Conservation (phyloP, 2,888 invertebrate genomes). For the Zelleria hepariella region DNA sequence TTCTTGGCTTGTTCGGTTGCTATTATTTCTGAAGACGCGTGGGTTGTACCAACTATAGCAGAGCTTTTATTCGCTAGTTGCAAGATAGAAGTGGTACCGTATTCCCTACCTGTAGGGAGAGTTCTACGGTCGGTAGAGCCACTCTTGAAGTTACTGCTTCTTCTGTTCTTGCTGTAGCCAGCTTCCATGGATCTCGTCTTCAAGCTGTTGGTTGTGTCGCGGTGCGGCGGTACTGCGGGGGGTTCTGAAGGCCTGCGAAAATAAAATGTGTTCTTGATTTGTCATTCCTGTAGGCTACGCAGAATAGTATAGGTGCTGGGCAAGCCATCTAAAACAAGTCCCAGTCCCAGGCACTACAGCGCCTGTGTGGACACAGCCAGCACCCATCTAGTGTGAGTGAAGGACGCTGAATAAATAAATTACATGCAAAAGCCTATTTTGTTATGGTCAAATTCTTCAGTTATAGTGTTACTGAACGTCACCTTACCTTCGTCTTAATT, state of each 20-base stretch:
- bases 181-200: constrained; percentile 91
- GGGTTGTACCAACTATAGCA: too few relatives aligned
- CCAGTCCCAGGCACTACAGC: not conserved
- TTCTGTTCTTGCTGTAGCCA: constrained; percentile 76
- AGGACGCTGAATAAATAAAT: not conserved
- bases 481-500: constrained; percentile 56
- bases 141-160: constrained; percentile 67
- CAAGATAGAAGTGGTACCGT: too few relatives aligned
- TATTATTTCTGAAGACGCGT: too few relatives aligned
- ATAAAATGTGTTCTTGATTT: too few relatives aligned
- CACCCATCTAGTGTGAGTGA: too few relatives aligned
- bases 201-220: constrained; percentile 78
- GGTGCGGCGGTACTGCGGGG: constrained; percentile 82
- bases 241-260: constrained; percentile 68
- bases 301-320: too few relatives aligned
- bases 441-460: not conserved
- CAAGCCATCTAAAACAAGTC: not conserved
- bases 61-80: too few relatives aligned
- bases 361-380: too few relatives aligned
- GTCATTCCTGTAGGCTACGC: too few relatives aligned
- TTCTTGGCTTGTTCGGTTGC: too few relatives aligned
- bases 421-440: not conserved
- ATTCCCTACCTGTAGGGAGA: constrained; percentile 77
- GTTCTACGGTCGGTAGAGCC: constrained; percentile 80
- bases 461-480: not conserved